Evolutionary conservation across 2,113 vertebrate species (phyloP).

Genomic region (Heterotilapia buettikoferi): DNA sequence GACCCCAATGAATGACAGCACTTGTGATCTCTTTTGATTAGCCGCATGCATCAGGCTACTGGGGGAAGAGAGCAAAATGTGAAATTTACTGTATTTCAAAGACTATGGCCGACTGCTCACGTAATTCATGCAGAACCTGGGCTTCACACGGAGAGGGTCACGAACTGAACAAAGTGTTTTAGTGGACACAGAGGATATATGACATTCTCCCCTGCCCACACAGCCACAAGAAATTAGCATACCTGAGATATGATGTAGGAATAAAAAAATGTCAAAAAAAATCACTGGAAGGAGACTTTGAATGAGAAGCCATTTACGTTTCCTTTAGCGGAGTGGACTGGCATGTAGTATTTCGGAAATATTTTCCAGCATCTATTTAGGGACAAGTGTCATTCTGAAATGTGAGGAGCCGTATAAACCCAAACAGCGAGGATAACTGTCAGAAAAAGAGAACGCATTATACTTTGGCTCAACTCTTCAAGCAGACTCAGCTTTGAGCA

Average conservation of each 20-base stretch:
- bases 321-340: background rate
- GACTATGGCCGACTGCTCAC: background rate
- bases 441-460: constrained; percentile 9
- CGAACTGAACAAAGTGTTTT: background rate
- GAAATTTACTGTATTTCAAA: background rate
- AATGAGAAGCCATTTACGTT: background rate
- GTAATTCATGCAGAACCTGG: background rate
- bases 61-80: background rate
- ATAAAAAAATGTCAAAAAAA: background rate
- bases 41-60: background rate
- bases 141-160: background rate
- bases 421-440: constrained; percentile 3
- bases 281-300: background rate
- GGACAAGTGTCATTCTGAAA: background rate
- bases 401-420: background rate
- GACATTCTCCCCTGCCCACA: background rate
- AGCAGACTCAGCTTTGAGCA: background rate
- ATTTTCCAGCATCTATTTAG: background rate
- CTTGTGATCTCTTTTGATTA: constrained; percentile 30
- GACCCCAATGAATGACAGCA: constrained; percentile 7
- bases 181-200: background rate
- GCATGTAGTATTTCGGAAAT: background rate
- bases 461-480: constrained; percentile 23
- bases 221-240: background rate
- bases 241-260: background rate